These are phyloP conservation scores for Lymantria dispar DNA, from an alignment of 2,888 invertebrate genomes.

Conservation along the genomic window DNA sequence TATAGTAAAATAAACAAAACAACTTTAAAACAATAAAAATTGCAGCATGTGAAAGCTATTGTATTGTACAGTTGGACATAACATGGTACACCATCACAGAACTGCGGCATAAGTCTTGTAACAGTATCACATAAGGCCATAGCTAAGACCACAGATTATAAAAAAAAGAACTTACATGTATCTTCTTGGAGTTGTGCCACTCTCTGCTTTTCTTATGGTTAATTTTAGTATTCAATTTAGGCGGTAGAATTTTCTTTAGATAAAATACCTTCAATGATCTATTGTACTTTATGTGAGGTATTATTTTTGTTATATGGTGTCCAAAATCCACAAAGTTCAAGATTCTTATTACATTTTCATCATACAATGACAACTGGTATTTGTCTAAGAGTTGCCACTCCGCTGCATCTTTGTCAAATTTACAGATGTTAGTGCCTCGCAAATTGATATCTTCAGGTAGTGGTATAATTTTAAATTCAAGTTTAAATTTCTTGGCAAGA, in stretches of 20 bases:
- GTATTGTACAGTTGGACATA: too few relatives aligned
- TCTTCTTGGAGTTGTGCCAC: slow-evolving; percentile 72
- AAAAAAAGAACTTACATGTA: slow-evolving; percentile 49
- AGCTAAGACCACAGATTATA: not conserved
- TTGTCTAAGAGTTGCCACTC: slow-evolving; percentile 86
- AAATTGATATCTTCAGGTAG: slow-evolving; percentile 89
- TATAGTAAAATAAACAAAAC: too few relatives aligned
- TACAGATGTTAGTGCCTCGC: slow-evolving; percentile 86
- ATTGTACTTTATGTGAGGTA: slow-evolving; percentile 86
- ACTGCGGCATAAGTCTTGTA: too few relatives aligned
- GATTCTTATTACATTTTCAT: slow-evolving; percentile 89
- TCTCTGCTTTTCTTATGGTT: slow-evolving; percentile 68
- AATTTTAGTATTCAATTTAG: slow-evolving; percentile 63
- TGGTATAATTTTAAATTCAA: slow-evolving; percentile 85
- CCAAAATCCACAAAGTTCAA: slow-evolving; percentile 92
- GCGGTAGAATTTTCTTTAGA: slow-evolving; percentile 56
- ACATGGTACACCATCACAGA: too few relatives aligned
- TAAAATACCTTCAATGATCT: slow-evolving; percentile 73
- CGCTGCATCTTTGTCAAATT: slow-evolving; percentile 85
- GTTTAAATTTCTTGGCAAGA: slow-evolving; percentile 75
- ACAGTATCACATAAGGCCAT: too few relatives aligned
- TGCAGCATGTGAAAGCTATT: too few relatives aligned
- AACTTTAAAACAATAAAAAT: too few relatives aligned
- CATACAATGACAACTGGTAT: slow-evolving; percentile 80
- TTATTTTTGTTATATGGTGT: slow-evolving; percentile 84